Evolutionary conservation across 1,140 invertebrate genomes (phyloP).

Genomic region (Medauroidea extradentata): DNA sequence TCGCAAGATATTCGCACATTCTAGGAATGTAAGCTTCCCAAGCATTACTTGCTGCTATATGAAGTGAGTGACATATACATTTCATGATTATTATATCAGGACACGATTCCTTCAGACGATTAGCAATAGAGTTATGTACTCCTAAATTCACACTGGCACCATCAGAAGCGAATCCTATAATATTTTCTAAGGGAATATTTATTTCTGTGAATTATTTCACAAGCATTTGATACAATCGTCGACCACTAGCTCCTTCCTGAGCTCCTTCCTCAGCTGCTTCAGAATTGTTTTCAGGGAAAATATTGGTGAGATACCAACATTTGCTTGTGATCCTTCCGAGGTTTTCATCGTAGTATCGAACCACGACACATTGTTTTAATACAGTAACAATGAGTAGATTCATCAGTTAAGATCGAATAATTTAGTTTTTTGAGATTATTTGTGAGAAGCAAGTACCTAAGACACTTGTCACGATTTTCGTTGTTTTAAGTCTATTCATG

Average conservation of each 20-base stretch:
- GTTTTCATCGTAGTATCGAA: conserved; percentile 22
- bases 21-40: conserved; percentile 14
- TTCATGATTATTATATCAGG: conserved; percentile 9
- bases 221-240: conserved; percentile 23
- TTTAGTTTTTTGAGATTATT: conserved; percentile 16
- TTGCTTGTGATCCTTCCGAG: conserved; percentile 7
- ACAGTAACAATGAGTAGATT: conserved; percentile 24
- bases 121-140: conserved; percentile 7
- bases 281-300: conserved; percentile 28
- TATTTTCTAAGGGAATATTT: conserved; percentile 2
- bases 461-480: too few relatives aligned
- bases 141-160: conserved; percentile 9
- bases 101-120: conserved; percentile 7
- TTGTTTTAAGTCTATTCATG: too few relatives aligned
- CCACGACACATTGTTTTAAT: conserved; percentile 27
- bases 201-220: conserved; percentile 27
- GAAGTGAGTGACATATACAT: conserved; percentile 13
- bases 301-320: conserved; percentile 14
- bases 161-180: conserved; percentile 6
- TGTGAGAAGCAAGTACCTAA: too few relatives aligned
- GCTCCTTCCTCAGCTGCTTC: conserved; percentile 31
- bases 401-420: conserved; percentile 37
- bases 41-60: conserved; percentile 11
- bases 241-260: conserved; percentile 29
- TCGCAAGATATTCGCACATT: conserved; percentile 24